Evolutionary conservation across 2,888 invertebrate genomes (phyloP).

Genomic region (Oscheius myriophilus): DNA sequence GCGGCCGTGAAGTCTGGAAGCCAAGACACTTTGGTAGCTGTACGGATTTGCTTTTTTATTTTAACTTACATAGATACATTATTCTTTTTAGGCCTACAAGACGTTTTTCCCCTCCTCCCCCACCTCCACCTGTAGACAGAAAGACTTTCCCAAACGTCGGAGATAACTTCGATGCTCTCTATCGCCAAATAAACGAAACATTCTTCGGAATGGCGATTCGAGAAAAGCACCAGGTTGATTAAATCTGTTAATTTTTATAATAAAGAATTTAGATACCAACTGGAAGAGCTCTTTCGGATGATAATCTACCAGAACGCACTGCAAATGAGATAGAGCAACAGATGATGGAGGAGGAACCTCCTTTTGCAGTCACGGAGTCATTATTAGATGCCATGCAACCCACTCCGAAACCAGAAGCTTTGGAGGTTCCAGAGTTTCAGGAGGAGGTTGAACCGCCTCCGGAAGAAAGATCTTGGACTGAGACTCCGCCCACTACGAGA

Average conservation of each 20-base stretch:
- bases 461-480: slow-evolving; percentile 3
- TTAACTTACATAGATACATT: too few species aligned
- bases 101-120: neutral
- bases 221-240: neutral
- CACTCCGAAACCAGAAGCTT: too few species aligned
- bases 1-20: too few species aligned
- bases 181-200: slow-evolving; percentile 9
- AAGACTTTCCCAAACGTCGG: neutral
- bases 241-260: too few species aligned
- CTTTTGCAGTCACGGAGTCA: slow-evolving; percentile 21
- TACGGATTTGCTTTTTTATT: too few species aligned
- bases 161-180: slow-evolving; percentile 21
- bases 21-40: too few species aligned
- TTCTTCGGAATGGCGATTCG: slow-evolving; percentile 12
- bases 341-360: slow-evolving; percentile 14
- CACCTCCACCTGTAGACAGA: neutral
- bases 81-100: neutral
- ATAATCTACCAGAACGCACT: neutral
- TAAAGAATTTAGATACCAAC: neutral
- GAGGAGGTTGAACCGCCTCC: neutral
- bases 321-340: neutral
- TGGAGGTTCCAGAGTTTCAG: too few species aligned
- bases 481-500: slow-evolving; percentile 11
- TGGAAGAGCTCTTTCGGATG: slow-evolving; percentile 2
- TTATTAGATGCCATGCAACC: slow-evolving; percentile 5